These are phyloP conservation scores for Margarornis squamiger DNA, from an alignment of 2,797 vertebrate species.

Conservation along the genomic window DNA sequence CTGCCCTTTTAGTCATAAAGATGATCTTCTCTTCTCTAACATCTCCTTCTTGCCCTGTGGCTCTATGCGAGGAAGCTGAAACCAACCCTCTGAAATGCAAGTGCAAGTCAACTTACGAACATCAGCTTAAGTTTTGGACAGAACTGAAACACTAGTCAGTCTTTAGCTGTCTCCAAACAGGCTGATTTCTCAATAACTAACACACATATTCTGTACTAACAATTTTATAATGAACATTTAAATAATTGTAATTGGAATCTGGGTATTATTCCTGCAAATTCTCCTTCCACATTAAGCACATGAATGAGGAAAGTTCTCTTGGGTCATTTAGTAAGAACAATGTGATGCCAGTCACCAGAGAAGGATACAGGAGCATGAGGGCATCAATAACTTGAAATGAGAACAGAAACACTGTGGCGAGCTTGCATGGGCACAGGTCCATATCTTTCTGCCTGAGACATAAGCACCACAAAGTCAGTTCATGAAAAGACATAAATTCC, in stretches of 20 bases:
- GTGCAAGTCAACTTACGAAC: background rate
- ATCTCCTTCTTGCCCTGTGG: background rate
- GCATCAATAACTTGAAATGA: fast-evolving
- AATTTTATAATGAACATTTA: background rate
- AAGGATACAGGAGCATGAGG: background rate
- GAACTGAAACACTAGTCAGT: background rate
- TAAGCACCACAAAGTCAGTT: background rate
- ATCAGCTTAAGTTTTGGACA: background rate
- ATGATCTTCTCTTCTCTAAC: background rate
- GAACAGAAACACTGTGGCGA: background rate
- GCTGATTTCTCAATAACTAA: background rate
- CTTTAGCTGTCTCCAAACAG: background rate
- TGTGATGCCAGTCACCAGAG: background rate
- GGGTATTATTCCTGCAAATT: background rate
- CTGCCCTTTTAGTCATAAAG: background rate
- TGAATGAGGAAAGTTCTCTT: background rate
- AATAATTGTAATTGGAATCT: background rate
- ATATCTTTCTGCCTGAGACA: background rate
- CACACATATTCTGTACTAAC: background rate
- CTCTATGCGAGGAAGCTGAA: background rate
- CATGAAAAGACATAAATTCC: background rate
- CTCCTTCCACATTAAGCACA: background rate
- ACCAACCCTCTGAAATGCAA: background rate
- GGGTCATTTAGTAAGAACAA: background rate
- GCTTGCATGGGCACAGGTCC: background rate